Conservation (phyloP, 1,140 invertebrate genomes). For the Sitodiplosis mosellana region DNA sequence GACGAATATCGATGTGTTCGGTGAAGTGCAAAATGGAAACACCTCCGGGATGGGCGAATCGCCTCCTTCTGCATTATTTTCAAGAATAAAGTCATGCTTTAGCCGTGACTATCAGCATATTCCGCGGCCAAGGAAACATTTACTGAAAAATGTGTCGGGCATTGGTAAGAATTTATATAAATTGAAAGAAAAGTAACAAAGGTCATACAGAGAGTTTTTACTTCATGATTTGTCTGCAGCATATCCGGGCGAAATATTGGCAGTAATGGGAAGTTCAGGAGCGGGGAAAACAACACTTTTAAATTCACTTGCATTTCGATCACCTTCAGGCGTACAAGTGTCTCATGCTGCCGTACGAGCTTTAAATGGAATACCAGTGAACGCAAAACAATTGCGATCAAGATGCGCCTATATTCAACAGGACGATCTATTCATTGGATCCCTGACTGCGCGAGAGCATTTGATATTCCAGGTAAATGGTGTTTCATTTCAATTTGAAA, state of each 20-base stretch:
- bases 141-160: conserved; percentile 60
- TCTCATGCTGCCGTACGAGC: conserved; percentile 28
- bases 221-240: no score
- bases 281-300: conserved; percentile 91
- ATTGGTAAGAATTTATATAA: no score
- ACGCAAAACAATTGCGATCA: conserved; percentile 45
- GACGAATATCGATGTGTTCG: conserved; percentile 48
- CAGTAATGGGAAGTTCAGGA: conserved; percentile 86
- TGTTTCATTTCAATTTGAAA: conserved; percentile 1
- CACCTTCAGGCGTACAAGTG: conserved; percentile 36
- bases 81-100: conserved; percentile 24
- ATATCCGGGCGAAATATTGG: conserved; percentile 73
- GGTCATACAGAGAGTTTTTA: no score
- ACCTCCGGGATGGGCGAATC: conserved; percentile 19
- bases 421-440: conserved; percentile 84
- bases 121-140: conserved; percentile 37
- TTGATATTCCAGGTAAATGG: conserved; percentile 58
- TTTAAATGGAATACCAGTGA: conserved; percentile 51
- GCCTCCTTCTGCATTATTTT: conserved; percentile 20
- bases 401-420: conserved; percentile 91
- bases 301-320: conserved; percentile 73
- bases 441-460: conserved; percentile 80
- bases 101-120: conserved; percentile 22
- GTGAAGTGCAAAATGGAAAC: conserved; percentile 18
- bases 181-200: no score